These are phyloP conservation scores for Oedothorax gibbosus DNA, from an alignment of 1,140 invertebrate species.

Conservation along the genomic window DNA sequence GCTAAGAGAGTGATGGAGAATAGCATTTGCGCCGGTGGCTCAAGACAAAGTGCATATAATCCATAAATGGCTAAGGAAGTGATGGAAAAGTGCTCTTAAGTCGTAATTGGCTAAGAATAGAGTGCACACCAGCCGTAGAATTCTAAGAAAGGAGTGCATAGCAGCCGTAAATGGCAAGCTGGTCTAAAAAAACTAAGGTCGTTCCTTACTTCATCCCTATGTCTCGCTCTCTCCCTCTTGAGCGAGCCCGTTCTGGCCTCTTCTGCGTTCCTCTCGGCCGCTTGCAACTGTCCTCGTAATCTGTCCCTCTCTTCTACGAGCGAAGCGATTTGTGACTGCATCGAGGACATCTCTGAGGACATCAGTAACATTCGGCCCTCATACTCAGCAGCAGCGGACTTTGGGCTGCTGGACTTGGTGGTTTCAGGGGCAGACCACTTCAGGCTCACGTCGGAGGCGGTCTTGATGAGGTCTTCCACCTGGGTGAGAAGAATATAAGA, in stretches of 20 bases:
- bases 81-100: no score
- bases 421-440: background rate
- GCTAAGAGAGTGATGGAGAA: no score
- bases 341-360: slow-evolving; percentile 84
- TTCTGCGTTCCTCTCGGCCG: slow-evolving; percentile 70
- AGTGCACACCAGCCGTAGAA: slow-evolving; percentile 89
- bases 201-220: slow-evolving; percentile 59
- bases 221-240: slow-evolving; percentile 60
- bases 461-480: slow-evolving; percentile 83
- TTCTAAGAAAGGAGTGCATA: slow-evolving; percentile 84
- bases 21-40: no score
- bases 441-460: slow-evolving; percentile 78
- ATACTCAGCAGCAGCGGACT: slow-evolving; percentile 87
- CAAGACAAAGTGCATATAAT: no score
- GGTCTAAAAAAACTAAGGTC: slow-evolving; percentile 82
- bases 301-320: slow-evolving; percentile 90
- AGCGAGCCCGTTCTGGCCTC: slow-evolving; percentile 46
- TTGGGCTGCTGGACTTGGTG: slow-evolving; percentile 65
- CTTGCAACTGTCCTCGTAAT: slow-evolving; percentile 90
- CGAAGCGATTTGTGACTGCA: slow-evolving; percentile 82
- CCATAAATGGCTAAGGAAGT: no score
- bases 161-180: slow-evolving; percentile 83
- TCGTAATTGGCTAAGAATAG: no score
- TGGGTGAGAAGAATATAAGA: slow-evolving; percentile 66
- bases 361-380: slow-evolving; percentile 88